Conservation (phyloP, 1,140 invertebrate species). For the Penaeus chinensis region DNA sequence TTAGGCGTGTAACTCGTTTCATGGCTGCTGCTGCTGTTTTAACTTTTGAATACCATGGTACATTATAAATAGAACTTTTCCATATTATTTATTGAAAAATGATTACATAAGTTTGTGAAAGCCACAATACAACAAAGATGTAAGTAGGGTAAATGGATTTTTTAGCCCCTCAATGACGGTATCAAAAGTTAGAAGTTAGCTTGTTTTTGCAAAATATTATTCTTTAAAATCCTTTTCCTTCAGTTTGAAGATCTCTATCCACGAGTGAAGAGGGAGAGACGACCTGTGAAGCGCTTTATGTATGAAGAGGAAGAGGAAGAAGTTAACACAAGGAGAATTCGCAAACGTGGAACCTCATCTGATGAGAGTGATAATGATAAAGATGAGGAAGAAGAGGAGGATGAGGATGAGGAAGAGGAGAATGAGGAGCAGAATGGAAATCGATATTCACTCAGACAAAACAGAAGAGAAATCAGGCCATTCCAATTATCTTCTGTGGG, state of each 20-base stretch:
- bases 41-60: no score
- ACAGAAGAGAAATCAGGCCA: slow-evolving; percentile 64
- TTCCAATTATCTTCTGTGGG: slow-evolving; percentile 49
- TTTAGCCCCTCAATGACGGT: no score
- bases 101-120: no score
- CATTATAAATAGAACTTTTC: no score
- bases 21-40: no score
- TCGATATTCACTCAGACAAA: slow-evolving; percentile 64
- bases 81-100: no score
- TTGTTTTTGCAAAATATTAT: background rate
- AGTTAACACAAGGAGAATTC: slow-evolving; percentile 62
- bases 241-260: slow-evolving; percentile 73
- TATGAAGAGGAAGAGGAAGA: slow-evolving; percentile 63
- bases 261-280: slow-evolving; percentile 73
- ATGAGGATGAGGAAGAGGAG: slow-evolving; percentile 36
- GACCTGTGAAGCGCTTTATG: slow-evolving; percentile 68
- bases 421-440: slow-evolving; percentile 19
- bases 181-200: background rate
- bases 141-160: no score
- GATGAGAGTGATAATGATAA: slow-evolving; percentile 49
- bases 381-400: slow-evolving; percentile 42
- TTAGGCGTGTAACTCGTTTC: no score
- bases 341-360: slow-evolving; percentile 44
- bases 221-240: background rate
- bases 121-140: no score